phyloP scores from a whole-genome alignment of 2,888 invertebrate genomes.

The Apamea sordens region DNA sequence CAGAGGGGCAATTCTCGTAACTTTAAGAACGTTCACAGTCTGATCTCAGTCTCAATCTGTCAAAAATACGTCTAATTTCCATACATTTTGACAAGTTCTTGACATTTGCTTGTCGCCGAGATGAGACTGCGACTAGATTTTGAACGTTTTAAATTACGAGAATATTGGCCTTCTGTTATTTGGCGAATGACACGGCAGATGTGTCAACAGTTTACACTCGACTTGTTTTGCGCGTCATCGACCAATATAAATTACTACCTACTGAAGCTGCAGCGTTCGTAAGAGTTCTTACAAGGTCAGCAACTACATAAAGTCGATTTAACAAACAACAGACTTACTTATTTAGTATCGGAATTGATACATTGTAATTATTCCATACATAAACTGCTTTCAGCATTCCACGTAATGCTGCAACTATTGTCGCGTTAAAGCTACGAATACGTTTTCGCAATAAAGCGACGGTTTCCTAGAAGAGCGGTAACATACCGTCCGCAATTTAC shows the following conservation, averaged over 20 bases:
- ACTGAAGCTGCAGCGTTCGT: not conserved
- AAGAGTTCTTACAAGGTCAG: not conserved
- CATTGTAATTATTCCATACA: not conserved
- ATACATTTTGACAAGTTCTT: too few relatives aligned
- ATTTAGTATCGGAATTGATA: not conserved
- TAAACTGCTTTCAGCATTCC: not conserved
- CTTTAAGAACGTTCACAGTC: too few relatives aligned
- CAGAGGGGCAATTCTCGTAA: too few relatives aligned
- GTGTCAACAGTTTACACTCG: conserved; percentile 12
- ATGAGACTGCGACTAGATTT: too few relatives aligned
- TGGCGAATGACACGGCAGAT: not conserved
- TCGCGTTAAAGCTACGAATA: not conserved
- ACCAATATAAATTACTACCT: conserved; percentile 21
- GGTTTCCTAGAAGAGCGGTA: not conserved
- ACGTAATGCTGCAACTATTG: not conserved
- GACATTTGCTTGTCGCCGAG: too few relatives aligned
- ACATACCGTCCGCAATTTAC: not conserved
- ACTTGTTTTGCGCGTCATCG: conserved; percentile 29
- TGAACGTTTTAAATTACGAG: too few relatives aligned
- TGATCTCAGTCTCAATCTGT: too few relatives aligned
- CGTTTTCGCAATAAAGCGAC: not conserved
- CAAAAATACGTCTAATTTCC: too few relatives aligned
- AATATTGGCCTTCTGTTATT: too few relatives aligned
- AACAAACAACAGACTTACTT: not conserved
- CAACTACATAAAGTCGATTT: not conserved